Base-by-base conservation (phyloP, 1,140 invertebrate genomes). In the Vanessa atalanta region DNA sequence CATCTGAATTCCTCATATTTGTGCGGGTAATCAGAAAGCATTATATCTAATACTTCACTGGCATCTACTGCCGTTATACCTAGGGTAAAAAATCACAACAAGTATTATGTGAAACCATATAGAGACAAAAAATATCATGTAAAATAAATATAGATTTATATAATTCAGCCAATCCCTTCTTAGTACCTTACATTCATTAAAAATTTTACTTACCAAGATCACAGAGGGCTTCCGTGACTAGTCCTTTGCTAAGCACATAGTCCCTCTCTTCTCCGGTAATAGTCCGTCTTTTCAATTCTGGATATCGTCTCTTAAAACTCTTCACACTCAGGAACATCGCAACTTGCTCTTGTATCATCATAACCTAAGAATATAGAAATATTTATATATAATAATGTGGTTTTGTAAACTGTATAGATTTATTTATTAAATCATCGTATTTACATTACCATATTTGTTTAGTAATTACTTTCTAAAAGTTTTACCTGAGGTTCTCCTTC, bases 291-390 rank as follows among this genome's bases (percentile, higher is more conserved):
- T 96, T 95, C 14, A 99, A 88, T 90, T 98, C 97, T 53, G 98
- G 98, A 93, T 99, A 99, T 88, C 98, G 98, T 77, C 98, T 94
- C 90, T 99, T 99, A 88, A 99, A 99, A 47, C 98, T 98, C 83
- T 98, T 99, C 15, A 99, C 96, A 15, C 96, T 97, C 26, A 99
- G 93, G 92, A 97, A 99, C 82, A 98, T 96, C 0, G 97, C 97
- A 61, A 99, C 96, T 93, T 99, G 97, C 94, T 95, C 78, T 94
- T 95, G 81, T 82, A 93, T 83, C 94, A 94, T 88, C 94, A 93
- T 93, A 83, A 94, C 77, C 93, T 93, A 84, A 80, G 93, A 78
- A 48, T 31, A 20, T 12, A 16, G 37, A 2, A 63, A n/a, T 63
- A 43, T 12, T 20, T 15, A 5, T 7, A 16, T 51, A 15, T n/a